Evolutionary conservation across 2,797 vertebrate genomes (phyloP), one percentile per base, ranked within the genome.

Genomic region (Morus bassanus): DNA sequence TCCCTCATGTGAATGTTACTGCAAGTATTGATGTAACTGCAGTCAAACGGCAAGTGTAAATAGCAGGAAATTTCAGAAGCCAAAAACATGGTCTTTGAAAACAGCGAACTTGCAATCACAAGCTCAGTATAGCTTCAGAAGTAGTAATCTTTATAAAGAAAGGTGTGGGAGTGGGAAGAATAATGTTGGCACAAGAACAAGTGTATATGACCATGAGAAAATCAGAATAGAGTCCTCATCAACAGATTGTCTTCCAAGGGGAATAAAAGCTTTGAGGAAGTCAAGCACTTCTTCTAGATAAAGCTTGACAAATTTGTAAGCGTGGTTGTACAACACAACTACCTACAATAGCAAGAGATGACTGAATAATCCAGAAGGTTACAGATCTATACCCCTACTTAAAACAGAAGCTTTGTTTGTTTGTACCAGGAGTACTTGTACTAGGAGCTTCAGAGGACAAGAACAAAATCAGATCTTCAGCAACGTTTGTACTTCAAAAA

Each of bases 1-100:
- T 82, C 51, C 46, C 41, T 78, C 64, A 78, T 89, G 89, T 63
- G 8, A 88, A 82, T 43, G 67, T 78, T 83, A 67, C 8, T 91
- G 48, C 64, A 77, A 82, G 39, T 76, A 76, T 79, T 89, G 87
- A 78, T 18, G 50, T 70, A 95, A 95, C 83, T 94, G 74, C 77
- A 74, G 37, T 82, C 37, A 91, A 89, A 88, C 4, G 11, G 41
- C 37, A 77, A 13, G 35, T 51, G 65, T 59, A 92, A 93, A 88
- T 6, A 84, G 53, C 33, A 93, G n/a, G 35, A 72, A 61, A 67
- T 78, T 93, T 88, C 85, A 81, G 33, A 89, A 86, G 28, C 76
- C 83, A 79, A 80, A 92, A 74, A 4, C 56, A 19, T 2, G 8
- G 43, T 56, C 33, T 93, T 61, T 82, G 54, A 76, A 74, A 92